These are phyloP conservation scores for Arrhamphus sclerolepis DNA, from an alignment of 2,797 vertebrate genomes.

Conservation along the genomic window DNA sequence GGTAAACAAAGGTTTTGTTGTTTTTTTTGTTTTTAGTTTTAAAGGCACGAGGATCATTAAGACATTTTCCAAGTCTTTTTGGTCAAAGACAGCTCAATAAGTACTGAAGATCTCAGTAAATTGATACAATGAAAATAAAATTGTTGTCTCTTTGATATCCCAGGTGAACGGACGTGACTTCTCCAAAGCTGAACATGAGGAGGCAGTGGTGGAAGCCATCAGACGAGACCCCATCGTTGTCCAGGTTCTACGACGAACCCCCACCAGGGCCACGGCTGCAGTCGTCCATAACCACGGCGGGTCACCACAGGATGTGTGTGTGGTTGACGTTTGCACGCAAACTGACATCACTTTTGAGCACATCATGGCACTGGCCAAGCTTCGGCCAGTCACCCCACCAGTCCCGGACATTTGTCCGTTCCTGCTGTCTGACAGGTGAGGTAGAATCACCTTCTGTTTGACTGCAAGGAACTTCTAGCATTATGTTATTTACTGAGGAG, in stretches of 20 bases:
- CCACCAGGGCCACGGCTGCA: slow-evolving; percentile 56
- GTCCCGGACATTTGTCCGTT: slow-evolving; percentile 96
- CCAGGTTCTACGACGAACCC: slow-evolving; percentile 88
- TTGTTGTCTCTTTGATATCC: neutral
- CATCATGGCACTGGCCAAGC: slow-evolving; percentile 93
- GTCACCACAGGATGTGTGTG: slow-evolving; percentile 78
- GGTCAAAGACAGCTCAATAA: too few relatives aligned
- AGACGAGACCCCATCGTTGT: slow-evolving; percentile 94
- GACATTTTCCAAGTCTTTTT: too few relatives aligned
- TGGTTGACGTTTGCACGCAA: slow-evolving; percentile 91
- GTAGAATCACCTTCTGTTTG: too few relatives aligned
- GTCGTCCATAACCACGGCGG: slow-evolving; percentile 65
- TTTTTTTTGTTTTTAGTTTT: too few relatives aligned
- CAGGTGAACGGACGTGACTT: slow-evolving; percentile 95
- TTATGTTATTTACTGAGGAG: too few relatives aligned
- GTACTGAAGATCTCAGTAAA: too few relatives aligned
- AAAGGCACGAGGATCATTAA: neutral
- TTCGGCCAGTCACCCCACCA: slow-evolving; percentile 89
- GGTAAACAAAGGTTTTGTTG: slow-evolving; percentile 31
- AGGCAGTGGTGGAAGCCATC: slow-evolving; percentile 88
- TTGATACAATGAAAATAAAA: neutral
- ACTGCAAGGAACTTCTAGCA: neutral
- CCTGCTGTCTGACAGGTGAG: slow-evolving; percentile 94
- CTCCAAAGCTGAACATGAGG: slow-evolving; percentile 89
- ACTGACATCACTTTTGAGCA: slow-evolving; percentile 98